A percentile compares a stretch with the other conserved stretches of the same genome.
phyloP scores from a whole-genome alignment of 30 jellyfish, hydroid and myxozoan species.

The Calvadosia cruxmelitensis region DNA sequence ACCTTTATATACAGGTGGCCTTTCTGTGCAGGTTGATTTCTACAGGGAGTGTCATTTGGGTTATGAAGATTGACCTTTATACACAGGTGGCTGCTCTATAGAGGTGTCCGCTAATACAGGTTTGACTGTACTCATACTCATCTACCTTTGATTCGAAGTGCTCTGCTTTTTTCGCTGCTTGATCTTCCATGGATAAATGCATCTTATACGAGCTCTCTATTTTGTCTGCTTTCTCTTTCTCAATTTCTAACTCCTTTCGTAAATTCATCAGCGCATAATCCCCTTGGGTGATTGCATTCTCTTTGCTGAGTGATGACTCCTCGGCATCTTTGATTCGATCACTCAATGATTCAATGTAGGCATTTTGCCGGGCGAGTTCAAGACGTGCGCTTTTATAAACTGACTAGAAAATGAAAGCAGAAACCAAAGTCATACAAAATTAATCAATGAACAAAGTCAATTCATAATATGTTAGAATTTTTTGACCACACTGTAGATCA shows the following conservation, averaged over 20 bases:
- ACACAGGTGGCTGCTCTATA: too few species aligned
- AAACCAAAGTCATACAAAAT: too few species aligned
- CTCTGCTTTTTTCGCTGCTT: conserved; percentile 35
- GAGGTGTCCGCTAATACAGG: too few species aligned
- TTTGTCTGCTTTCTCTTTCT: conserved; percentile 30
- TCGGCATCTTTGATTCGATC: conserved; percentile 66
- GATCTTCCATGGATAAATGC: conserved; percentile 51
- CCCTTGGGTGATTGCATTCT: background rate
- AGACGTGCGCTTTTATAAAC: conserved; percentile 46
- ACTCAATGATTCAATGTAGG: conserved; percentile 39
- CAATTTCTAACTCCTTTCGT: background rate
- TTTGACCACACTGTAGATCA: too few species aligned
- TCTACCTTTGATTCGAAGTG: conserved; percentile 57
- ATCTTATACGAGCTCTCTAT: conserved; percentile 46
- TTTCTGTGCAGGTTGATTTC: too few species aligned
- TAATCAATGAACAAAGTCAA: too few species aligned
- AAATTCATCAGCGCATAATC: background rate
- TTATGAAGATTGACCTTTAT: too few species aligned
- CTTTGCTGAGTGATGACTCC: conserved; percentile 35
- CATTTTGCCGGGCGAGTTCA: conserved; percentile 45
- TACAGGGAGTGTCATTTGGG: too few species aligned
- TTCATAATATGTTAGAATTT: too few species aligned
- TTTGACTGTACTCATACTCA: too few species aligned
- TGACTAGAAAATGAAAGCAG: conserved; percentile 22
- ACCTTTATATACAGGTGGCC: too few species aligned